Evolutionary conservation across 2,797 vertebrate genomes (phyloP).

Genomic region (Notolepis coatsorum): DNA sequence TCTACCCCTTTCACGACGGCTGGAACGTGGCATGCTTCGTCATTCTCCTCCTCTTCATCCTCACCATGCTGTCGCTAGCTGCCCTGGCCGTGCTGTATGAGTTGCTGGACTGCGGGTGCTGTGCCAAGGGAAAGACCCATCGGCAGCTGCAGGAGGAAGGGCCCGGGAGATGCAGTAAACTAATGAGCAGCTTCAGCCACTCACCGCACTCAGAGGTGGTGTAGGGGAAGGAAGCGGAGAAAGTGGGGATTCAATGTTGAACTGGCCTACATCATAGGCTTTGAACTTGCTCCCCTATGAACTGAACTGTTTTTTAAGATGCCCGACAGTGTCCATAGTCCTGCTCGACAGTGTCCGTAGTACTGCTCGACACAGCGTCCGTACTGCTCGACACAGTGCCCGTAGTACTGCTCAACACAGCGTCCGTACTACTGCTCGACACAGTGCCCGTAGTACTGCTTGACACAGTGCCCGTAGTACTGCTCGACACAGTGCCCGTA

Average conservation of each 20-base stretch:
- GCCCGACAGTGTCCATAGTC: no score
- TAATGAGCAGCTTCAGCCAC: slow-evolving; percentile 86
- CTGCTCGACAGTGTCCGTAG: no score
- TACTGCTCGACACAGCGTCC: no score
- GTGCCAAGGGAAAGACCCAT: slow-evolving; percentile 92
- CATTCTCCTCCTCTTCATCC: slow-evolving; percentile 95
- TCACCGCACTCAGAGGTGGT: slow-evolving; percentile 85
- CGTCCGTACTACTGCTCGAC: no score
- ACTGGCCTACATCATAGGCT: slow-evolving; percentile 16
- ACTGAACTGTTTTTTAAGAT: slow-evolving; percentile 21
- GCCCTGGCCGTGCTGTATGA: slow-evolving; percentile 94
- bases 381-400: no score
- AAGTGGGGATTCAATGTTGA: slow-evolving; percentile 21
- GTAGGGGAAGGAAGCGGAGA: slow-evolving; percentile 56
- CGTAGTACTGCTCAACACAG: no score
- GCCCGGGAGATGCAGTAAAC: slow-evolving; percentile 82
- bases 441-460: no score
- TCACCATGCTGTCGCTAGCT: slow-evolving; percentile 91
- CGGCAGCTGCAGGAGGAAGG: slow-evolving; percentile 86
- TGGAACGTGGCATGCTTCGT: slow-evolving; percentile 98
- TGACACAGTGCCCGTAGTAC: no score
- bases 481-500: no score
- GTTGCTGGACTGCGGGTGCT: slow-evolving; percentile 94
- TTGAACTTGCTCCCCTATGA: slow-evolving; percentile 11
- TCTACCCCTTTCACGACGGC: slow-evolving; percentile 95